Base-by-base conservation (phyloP, 2,797 vertebrate genomes). In the Sardinella longiceps region DNA sequence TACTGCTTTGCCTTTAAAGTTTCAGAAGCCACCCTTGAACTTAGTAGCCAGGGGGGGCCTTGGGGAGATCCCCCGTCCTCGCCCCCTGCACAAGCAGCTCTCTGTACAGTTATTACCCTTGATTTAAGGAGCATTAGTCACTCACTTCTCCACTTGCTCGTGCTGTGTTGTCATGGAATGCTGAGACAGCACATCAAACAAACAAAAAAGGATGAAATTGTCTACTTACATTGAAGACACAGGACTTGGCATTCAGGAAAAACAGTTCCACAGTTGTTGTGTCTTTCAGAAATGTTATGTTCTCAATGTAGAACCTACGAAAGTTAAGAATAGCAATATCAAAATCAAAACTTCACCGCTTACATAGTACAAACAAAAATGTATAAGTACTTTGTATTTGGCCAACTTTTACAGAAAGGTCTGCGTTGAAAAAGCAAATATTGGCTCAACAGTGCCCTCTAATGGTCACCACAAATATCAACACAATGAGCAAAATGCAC, bases 291-390 rank as follows among this genome's bases (percentile, higher is more conserved):
- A 95, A 97, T 23, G 97, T 96, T 90, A 99, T 97, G 90, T 95
- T 99, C 91, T 99, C 98, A 81, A 99, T 97, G 90, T 99, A 99
- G 95, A 99, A 99, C 93, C 98, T 99, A 94, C 53, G 90, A 92
- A 89, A 86, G 80, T 7, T 6, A 5, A 37, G 14, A 74, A 39
- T 70, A 14, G 15, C 10, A 70, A 56, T 18, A 56, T 5, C 20
- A 56, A 56, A 56, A 3, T 3, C 53, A 56, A 5, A 3, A 56
- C 53, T 56, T 56, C 4, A 56, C 3, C 43, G 3, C 23, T 60
- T 60, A 25, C n/a, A n/a, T n/a, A n/a, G n/a, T 56, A 3, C 56
- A 66, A 11, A 66, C 4, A 18, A 66, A 28, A 66, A 66, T 23
- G 25, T n/a, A n/a, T 5, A 60, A 81, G 81, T 11, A 82, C 46